Percentiles rank a stretch among this genome's conserved stretches.
Evolutionary conservation across 2,888 invertebrate species (phyloP).

Genomic region (Eupithecia tripunctaria): DNA sequence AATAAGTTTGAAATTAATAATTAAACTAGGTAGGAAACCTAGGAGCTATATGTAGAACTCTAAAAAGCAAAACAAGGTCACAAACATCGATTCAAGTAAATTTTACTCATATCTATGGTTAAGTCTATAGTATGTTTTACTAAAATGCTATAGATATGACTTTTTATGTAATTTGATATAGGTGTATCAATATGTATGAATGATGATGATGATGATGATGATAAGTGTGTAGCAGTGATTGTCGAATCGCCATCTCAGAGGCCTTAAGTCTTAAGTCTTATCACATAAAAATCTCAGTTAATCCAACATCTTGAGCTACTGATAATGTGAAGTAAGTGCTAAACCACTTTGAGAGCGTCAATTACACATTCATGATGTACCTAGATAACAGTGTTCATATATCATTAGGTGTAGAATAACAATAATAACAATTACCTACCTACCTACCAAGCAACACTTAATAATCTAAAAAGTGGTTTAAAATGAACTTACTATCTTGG

Average conservation of each 20-base stretch:
- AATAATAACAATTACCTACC: background rate
- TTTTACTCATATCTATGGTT: too few relatives aligned
- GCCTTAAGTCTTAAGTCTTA: slow-evolving; percentile 23
- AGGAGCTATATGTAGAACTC: too few relatives aligned
- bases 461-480: background rate
- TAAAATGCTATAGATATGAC: too few relatives aligned
- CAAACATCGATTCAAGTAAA: too few relatives aligned
- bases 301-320: slow-evolving; percentile 56
- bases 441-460: background rate
- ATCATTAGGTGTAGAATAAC: background rate
- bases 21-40: background rate
- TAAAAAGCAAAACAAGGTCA: background rate
- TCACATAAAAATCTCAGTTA: slow-evolving; percentile 60
- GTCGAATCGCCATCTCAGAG: slow-evolving; percentile 10
- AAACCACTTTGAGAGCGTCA: slow-evolving; percentile 13
- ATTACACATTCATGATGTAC: slow-evolving; percentile 17
- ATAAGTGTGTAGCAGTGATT: background rate
- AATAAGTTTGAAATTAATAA: too few relatives aligned
- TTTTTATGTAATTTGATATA: background rate
- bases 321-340: slow-evolving; percentile 47
- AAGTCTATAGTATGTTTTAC: too few relatives aligned
- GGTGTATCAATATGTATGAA: background rate
- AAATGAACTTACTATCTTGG: background rate
- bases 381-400: background rate
- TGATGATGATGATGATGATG: too few relatives aligned